Conservation (phyloP, 2,888 invertebrate genomes). For the Phaonia tiefii region DNA sequence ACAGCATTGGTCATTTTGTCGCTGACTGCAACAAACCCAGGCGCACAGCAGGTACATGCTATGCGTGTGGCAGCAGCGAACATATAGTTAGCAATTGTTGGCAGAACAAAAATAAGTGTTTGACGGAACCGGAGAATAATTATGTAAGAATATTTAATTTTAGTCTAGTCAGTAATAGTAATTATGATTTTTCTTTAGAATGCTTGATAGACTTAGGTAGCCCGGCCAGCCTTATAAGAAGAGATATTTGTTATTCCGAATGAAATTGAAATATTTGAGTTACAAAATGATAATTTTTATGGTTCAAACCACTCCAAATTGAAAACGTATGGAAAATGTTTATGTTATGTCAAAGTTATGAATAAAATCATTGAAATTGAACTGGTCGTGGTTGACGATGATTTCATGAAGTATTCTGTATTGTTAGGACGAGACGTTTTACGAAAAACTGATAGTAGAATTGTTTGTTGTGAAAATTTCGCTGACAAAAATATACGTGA, state of each 20-base stretch:
- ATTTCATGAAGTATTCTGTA: constrained; percentile 46
- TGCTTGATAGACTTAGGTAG: constrained; percentile 44
- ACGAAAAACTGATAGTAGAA: constrained; percentile 12
- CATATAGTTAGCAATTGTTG: neutral
- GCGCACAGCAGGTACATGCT: constrained; percentile 18
- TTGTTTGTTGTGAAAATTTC: neutral
- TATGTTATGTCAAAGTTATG: constrained; percentile 10
- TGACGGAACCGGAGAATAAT: neutral
- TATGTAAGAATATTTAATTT: constrained; percentile 40
- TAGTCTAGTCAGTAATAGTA: constrained; percentile 5
- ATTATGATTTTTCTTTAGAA: constrained; percentile 28
- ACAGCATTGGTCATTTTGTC: constrained; percentile 36
- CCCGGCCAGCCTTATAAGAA: constrained; percentile 37
- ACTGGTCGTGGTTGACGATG: constrained; percentile 45
- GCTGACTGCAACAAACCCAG: constrained; percentile 26
- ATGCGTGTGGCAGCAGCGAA: constrained; percentile 11
- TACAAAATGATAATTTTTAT: neutral
- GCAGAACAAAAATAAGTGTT: neutral
- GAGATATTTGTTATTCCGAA: neutral
- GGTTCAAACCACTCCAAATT: constrained; percentile 18
- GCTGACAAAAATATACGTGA: neutral
- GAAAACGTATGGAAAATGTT: constrained; percentile 11
- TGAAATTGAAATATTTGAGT: neutral
- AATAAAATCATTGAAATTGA: neutral
- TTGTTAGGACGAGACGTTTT: constrained; percentile 56